Conservation (phyloP, 2,888 invertebrate species). For the Cryptocephalus moraei region DNA sequence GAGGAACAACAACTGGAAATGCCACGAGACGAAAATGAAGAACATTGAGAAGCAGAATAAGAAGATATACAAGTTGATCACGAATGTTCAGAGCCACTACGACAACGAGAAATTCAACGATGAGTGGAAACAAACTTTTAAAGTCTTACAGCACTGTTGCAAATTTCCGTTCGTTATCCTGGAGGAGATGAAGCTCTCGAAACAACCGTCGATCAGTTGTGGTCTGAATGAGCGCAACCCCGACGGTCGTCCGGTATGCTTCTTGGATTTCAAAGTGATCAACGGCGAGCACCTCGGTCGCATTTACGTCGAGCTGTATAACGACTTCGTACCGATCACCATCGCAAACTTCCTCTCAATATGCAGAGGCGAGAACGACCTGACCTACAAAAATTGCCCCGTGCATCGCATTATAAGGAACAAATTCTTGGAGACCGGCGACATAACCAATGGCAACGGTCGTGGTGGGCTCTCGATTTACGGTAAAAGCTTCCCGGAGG, state of each 20-base stretch:
- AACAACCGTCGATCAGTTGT: too few species aligned
- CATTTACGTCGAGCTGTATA: constrained; percentile 34
- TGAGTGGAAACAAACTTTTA: too few species aligned
- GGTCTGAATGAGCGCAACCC: constrained; percentile 14
- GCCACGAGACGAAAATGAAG: constrained; percentile 20
- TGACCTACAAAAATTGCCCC: constrained; percentile 29
- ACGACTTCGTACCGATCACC: constrained; percentile 34
- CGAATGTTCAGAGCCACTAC: too few species aligned
- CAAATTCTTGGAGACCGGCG: constrained; percentile 45
- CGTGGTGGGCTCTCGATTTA: constrained; percentile 43
- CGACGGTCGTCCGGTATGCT: constrained; percentile 17
- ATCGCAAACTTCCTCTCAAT: constrained; percentile 35
- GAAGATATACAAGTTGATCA: constrained; percentile 29
- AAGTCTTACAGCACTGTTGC: too few species aligned
- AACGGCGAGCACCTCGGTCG: constrained; percentile 30
- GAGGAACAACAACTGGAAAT: constrained; percentile 23
- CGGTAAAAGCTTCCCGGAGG: constrained; percentile 37
- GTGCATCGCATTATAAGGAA: constrained; percentile 41
- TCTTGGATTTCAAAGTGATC: constrained; percentile 32
- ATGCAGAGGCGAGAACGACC: constrained; percentile 23
- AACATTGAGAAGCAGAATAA: constrained; percentile 23
- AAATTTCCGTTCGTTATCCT: too few species aligned
- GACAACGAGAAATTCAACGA: not conserved
- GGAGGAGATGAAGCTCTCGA: too few species aligned
- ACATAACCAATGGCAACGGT: constrained; percentile 42